Evolutionary conservation across 2,797 vertebrate genomes (phyloP), one percentile per base, ranked within the genome.

Genomic region (Glyptemys insculpta): DNA sequence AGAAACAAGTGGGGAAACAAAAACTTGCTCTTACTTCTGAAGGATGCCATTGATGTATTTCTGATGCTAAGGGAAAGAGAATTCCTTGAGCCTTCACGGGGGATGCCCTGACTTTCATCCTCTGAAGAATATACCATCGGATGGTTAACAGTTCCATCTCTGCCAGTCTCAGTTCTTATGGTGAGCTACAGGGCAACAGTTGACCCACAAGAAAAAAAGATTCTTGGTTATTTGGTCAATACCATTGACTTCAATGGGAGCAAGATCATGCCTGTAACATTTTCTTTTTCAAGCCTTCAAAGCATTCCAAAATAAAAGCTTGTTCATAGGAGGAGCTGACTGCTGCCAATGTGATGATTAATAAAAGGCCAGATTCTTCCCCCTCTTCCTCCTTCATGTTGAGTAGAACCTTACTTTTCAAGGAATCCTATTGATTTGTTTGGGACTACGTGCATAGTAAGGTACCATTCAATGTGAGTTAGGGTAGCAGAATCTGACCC

Each of bases 11-110:
- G 90, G 72, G 84, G 82, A 83, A 72, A 47, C 37, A 82, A 54
- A 52, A 8, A 49, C 23, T 83, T 96, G 44, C 93, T 90, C 87
- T 78, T 79, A 88, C 7, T 80, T 25, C 82, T 57, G 50, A 54
- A 57, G 95, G 62, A 85, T 96, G 91, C 78, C 72, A 59, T 91
- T 91, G 72, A 92, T 79, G 81, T 88, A 52, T 79, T 12, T 54
- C 29, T 31, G 18, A 29, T 41, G 4, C 2, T 4, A 59, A 82
- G 86, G 82, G 83, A 47, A 74, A 92, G 86, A 88, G 88, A n/a
- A 18, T 85, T 41, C 72, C 81, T 89, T 15, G 80, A 94, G 87
- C 34, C 53, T 5, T 65, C 92, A 89, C 87, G 2, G n/a, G 87
- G 91, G 94, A 83, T 2, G 19, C 1, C 3, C 0, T 34, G 83